Evolutionary conservation across 2,888 invertebrate species (phyloP).

Genomic region (Mythimna pallens): DNA sequence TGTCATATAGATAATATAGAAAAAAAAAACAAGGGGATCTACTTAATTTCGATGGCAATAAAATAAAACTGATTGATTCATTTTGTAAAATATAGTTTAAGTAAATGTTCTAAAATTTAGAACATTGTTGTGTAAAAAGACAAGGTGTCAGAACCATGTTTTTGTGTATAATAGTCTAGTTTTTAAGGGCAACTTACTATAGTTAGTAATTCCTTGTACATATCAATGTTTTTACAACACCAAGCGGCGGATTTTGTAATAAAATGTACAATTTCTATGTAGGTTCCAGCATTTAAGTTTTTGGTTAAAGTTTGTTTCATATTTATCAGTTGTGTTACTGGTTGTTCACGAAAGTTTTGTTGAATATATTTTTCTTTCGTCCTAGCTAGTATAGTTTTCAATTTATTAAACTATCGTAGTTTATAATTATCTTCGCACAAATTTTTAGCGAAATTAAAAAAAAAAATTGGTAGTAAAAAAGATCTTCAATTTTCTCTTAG

Average conservation of each 20-base stretch:
- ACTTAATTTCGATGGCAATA: slow-evolving; percentile 80
- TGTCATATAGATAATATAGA: slow-evolving; percentile 56
- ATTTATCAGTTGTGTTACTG: slow-evolving; percentile 60
- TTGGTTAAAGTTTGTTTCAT: slow-evolving; percentile 60
- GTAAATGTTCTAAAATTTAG: slow-evolving; percentile 86
- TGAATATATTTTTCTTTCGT: slow-evolving; percentile 9
- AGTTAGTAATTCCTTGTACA: slow-evolving; percentile 81
- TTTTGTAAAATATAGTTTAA: slow-evolving; percentile 58
- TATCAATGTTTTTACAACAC: slow-evolving; percentile 84
- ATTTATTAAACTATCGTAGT: neutral
- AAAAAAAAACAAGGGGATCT: slow-evolving; percentile 59
- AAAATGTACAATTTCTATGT: slow-evolving; percentile 78
- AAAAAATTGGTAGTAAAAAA: slow-evolving; percentile 19
- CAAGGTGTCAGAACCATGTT: slow-evolving; percentile 75
- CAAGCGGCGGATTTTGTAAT: slow-evolving; percentile 76
- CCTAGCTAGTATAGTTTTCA: neutral
- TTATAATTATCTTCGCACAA: slow-evolving; percentile 22
- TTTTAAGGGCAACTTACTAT: slow-evolving; percentile 73
- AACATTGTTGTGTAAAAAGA: slow-evolving; percentile 75
- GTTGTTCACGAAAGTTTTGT: slow-evolving; percentile 30
- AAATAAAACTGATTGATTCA: slow-evolving; percentile 55
- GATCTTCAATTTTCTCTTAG: slow-evolving; percentile 7
- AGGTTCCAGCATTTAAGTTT: slow-evolving; percentile 82
- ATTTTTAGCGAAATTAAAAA: slow-evolving; percentile 8
- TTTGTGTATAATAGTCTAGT: slow-evolving; percentile 79